A percentile compares a stretch with the other conserved stretches of the same genome.
phyloP scores from a whole-genome alignment of 2,113 vertebrate species.

The Erinaceus europaeus region DNA sequence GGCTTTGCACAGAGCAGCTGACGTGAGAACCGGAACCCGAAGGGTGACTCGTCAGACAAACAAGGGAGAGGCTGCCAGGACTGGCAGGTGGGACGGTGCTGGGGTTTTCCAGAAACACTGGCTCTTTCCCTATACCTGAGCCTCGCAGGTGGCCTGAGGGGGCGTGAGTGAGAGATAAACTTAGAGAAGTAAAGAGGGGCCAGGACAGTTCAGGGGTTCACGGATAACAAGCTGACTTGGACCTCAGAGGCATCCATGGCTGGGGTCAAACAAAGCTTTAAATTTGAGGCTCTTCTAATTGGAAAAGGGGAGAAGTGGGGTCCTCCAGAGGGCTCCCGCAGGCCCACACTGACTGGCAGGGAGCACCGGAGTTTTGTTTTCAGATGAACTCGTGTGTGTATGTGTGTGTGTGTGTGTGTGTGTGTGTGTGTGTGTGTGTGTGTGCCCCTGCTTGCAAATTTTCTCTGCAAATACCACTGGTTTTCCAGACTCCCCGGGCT shows the following conservation, averaged over 20 bases:
- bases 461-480: not conserved
- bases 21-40: not conserved
- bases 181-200: not conserved
- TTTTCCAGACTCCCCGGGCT: not conserved
- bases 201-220: not conserved
- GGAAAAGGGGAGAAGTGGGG: not conserved
- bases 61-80: not conserved
- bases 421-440: no score
- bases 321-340: not conserved
- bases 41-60: not conserved
- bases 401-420: no score
- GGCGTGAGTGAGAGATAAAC: not conserved
- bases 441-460: no score
- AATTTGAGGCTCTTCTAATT: not conserved
- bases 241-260: not conserved
- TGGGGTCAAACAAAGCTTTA: not conserved
- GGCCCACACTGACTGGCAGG: not conserved
- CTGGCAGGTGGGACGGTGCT: not conserved
- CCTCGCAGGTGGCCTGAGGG: slow-evolving; percentile 15
- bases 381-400: not conserved
- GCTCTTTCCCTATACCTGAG: not conserved
- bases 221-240: not conserved
- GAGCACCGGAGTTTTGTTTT: not conserved
- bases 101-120: not conserved
- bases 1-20: not conserved